Evolutionary conservation across 2,888 invertebrate species (phyloP).

Genomic region (Phyllotreta striolata): DNA sequence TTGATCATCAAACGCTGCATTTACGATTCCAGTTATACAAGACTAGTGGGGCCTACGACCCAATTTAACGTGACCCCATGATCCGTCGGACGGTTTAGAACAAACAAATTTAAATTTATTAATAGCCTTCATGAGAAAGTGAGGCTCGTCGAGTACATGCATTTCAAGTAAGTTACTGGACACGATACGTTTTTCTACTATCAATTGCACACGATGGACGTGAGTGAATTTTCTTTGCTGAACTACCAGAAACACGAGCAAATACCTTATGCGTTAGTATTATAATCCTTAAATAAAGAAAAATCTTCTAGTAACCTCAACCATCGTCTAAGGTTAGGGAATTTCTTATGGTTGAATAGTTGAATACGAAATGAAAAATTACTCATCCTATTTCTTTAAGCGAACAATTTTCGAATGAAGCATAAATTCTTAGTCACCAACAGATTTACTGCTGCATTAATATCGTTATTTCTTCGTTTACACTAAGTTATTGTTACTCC

Average conservation of each 20-base stretch:
- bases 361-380: constrained; percentile 12
- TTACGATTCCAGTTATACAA: constrained; percentile 7
- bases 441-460: constrained; percentile 23
- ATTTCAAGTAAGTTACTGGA: constrained; percentile 17
- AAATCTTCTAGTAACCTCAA: constrained; percentile 8
- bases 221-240: constrained; percentile 11
- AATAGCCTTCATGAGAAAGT: constrained; percentile 25
- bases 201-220: constrained; percentile 17
- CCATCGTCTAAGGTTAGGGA: neutral
- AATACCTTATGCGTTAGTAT: neutral
- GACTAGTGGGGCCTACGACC: constrained; percentile 16
- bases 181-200: constrained; percentile 18
- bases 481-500: constrained; percentile 20
- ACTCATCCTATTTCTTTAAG: constrained; percentile 1
- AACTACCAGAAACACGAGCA: neutral
- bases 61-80: constrained; percentile 5
- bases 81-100: constrained; percentile 4
- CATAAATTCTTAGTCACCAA: constrained; percentile 22
- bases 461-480: constrained; percentile 17
- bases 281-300: constrained; percentile 15
- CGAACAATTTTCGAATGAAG: constrained; percentile 7
- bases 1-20: no score
- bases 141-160: constrained; percentile 17
- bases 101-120: constrained; percentile 37
- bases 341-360: neutral